Percentiles rank a stretch among this genome's conserved stretches.
phyloP scores from a whole-genome alignment of 1,140 invertebrate species.

The Magallana angulata region DNA sequence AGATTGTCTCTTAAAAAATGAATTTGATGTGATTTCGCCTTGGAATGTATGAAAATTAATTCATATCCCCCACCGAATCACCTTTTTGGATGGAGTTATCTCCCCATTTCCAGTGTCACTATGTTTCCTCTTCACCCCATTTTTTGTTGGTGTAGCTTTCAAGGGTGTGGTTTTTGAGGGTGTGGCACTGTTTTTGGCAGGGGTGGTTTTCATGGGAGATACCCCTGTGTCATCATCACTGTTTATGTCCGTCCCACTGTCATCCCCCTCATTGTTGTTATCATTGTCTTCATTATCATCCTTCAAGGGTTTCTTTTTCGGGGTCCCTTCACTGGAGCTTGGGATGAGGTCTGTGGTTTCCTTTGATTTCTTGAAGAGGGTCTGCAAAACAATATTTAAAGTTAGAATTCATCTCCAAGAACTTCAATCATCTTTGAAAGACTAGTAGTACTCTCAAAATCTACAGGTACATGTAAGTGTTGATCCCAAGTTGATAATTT shows the following conservation, averaged over 20 bases:
- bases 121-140: neutral
- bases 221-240: conserved; percentile 44
- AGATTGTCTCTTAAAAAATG: no score
- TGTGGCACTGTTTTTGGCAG: neutral
- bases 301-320: conserved; percentile 52
- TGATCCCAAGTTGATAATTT: no score
- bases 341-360: conserved; percentile 72
- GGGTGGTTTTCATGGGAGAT: conserved; percentile 45
- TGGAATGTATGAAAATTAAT: neutral
- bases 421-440: no score
- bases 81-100: conserved; percentile 37
- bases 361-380: conserved; percentile 76
- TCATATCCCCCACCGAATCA: neutral
- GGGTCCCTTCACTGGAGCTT: conserved; percentile 56
- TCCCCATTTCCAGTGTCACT: neutral
- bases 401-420: no score
- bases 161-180: conserved; percentile 23
- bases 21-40: neutral
- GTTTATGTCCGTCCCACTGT: conserved; percentile 42
- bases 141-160: conserved; percentile 34
- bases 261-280: conserved; percentile 51
- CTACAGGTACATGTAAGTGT: no score
- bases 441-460: no score
- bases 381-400: conserved; percentile 44
- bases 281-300: conserved; percentile 51